These are phyloP conservation scores for Peromyscus attwateri DNA, from an alignment of 2,797 vertebrate genomes.

Conservation along the genomic window DNA sequence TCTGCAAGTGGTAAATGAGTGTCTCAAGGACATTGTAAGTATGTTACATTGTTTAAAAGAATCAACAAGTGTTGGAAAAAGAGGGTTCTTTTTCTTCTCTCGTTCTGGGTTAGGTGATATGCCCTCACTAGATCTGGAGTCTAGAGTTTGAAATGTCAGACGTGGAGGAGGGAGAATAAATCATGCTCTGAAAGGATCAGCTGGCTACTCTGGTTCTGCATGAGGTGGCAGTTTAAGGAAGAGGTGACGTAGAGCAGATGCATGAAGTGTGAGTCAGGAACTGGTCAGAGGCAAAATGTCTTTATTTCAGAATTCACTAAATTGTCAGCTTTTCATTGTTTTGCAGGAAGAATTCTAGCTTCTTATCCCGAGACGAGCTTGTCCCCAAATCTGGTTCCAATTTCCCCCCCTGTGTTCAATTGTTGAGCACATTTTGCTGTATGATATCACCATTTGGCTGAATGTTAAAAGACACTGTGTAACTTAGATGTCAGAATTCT, in stretches of 20 bases:
- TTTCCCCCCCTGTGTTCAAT: slow-evolving; percentile 45
- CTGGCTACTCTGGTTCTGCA: slow-evolving; percentile 16
- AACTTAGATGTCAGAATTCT: slow-evolving; percentile 83
- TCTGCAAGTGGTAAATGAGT: not conserved
- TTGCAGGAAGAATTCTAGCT: slow-evolving; percentile 78
- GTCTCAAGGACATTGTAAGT: not conserved
- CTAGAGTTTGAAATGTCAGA: slow-evolving; percentile 21
- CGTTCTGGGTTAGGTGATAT: not conserved
- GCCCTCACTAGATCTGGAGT: not conserved
- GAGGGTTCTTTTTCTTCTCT: not conserved
- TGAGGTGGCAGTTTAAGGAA: slow-evolving; percentile 26
- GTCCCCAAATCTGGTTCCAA: slow-evolving; percentile 80
- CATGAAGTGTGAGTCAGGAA: slow-evolving; percentile 76
- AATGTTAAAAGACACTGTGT: slow-evolving; percentile 77
- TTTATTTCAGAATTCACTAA: slow-evolving; percentile 68
- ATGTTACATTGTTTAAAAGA: slow-evolving; percentile 21
- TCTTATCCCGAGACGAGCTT: slow-evolving; percentile 76
- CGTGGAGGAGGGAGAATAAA: slow-evolving; percentile 26
- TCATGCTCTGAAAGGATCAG: not conserved
- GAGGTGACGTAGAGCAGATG: slow-evolving; percentile 21
- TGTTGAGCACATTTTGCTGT: slow-evolving; percentile 71
- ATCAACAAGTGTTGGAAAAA: slow-evolving; percentile 9
- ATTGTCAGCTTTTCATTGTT: slow-evolving; percentile 78
- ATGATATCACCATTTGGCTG: slow-evolving; percentile 85
- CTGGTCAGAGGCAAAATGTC: slow-evolving; percentile 73